Conservation (phyloP, 2,888 invertebrate genomes). For the Pyrrhia umbra region DNA sequence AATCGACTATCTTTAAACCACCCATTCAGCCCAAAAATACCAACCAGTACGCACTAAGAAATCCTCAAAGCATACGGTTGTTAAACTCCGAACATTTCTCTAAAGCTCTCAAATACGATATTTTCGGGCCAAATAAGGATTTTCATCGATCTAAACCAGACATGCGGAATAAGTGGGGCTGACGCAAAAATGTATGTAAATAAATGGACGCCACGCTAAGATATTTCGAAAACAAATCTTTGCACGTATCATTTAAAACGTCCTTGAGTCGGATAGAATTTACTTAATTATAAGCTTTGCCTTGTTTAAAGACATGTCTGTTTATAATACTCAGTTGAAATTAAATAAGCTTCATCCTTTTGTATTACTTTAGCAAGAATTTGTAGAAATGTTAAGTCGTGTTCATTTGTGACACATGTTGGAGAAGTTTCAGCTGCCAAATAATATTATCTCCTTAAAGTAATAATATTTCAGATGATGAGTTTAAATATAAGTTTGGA, state of each 20-base stretch:
- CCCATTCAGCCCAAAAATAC: slow-evolving; percentile 26
- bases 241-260: slow-evolving; percentile 37
- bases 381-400: not conserved
- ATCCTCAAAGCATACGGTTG: slow-evolving; percentile 38
- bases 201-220: slow-evolving; percentile 38
- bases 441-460: too few species aligned
- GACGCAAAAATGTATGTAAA: slow-evolving; percentile 55
- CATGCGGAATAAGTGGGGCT: slow-evolving; percentile 31
- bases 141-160: slow-evolving; percentile 48
- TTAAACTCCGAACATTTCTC: slow-evolving; percentile 51
- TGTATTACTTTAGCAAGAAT: not conserved
- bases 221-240: slow-evolving; percentile 50
- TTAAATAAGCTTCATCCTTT: slow-evolving; percentile 6
- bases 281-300: slow-evolving; percentile 38
- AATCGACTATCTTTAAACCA: slow-evolving; percentile 27
- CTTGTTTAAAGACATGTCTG: slow-evolving; percentile 11
- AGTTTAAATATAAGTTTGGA: too few species aligned
- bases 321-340: slow-evolving; percentile 11
- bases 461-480: too few species aligned
- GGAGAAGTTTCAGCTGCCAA: slow-evolving; percentile 14
- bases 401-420: slow-evolving; percentile 14
- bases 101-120: slow-evolving; percentile 58
- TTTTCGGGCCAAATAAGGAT: slow-evolving; percentile 52
- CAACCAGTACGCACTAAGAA: slow-evolving; percentile 31
- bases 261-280: slow-evolving; percentile 33